Conservation (phyloP, 2,113 vertebrate species). For the Pimephales promelas region DNA sequence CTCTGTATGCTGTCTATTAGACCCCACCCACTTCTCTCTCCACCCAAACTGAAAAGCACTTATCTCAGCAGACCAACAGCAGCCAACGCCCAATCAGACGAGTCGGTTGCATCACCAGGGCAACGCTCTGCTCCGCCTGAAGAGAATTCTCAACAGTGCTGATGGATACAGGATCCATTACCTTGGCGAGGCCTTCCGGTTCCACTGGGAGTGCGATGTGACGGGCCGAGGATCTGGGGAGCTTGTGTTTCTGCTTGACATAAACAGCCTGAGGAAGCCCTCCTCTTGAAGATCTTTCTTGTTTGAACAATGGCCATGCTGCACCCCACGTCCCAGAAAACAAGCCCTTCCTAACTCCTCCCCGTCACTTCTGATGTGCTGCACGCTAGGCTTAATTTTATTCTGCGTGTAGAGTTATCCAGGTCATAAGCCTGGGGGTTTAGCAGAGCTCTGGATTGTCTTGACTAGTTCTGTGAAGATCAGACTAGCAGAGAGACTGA, state of each 20-base stretch:
- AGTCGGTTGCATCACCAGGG: constrained; percentile 35
- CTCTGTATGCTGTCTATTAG: not conserved
- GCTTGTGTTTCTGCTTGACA: not conserved
- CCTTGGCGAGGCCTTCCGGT: constrained; percentile 14
- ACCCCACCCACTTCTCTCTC: constrained; percentile 42
- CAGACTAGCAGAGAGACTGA: constrained; percentile 2
- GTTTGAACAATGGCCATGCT: constrained; percentile 32
- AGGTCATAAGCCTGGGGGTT: not conserved
- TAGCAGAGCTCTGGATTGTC: not conserved
- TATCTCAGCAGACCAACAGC: constrained; percentile 55
- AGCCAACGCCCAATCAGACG: constrained; percentile 58
- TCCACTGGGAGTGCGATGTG: constrained; percentile 21
- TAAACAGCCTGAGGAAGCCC: not conserved
- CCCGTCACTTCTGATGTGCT: not conserved
- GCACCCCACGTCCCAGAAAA: constrained; percentile 3
- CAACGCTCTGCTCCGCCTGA: constrained; percentile 38
- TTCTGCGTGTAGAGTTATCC: not conserved
- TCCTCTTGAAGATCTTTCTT: constrained; percentile 6
- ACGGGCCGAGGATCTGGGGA: not conserved
- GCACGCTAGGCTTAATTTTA: not conserved
- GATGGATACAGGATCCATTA: constrained; percentile 48
- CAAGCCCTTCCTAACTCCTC: not conserved
- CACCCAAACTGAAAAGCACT: constrained; percentile 55
- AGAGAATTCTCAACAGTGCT: constrained; percentile 24
- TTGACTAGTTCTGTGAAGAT: constrained; percentile 19